A percentile compares a stretch with the other conserved stretches of the same genome.
These are phyloP conservation scores for Solen grandis DNA, from an alignment of 1,140 invertebrate genomes.

Conservation along the genomic window DNA sequence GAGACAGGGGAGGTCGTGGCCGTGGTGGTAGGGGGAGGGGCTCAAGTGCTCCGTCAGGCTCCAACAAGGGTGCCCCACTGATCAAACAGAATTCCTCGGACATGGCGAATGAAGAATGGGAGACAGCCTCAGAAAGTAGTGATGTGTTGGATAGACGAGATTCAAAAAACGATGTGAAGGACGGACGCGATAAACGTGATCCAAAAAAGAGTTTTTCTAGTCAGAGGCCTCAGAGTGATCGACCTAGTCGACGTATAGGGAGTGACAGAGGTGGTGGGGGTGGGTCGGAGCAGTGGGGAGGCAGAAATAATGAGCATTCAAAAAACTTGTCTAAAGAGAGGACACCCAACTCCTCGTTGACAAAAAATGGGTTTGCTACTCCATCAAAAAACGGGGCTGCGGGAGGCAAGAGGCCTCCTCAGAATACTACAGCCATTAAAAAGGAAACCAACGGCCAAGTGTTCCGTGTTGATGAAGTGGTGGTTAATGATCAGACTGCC, in stretches of 20 bases:
- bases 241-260: conserved; percentile 71
- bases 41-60: conserved; percentile 61
- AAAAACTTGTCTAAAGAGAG: conserved; percentile 59
- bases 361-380: conserved; percentile 55
- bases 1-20: conserved; percentile 66
- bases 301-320: conserved; percentile 59
- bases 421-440: conserved; percentile 67
- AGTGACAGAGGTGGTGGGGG: conserved; percentile 38
- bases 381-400: conserved; percentile 76
- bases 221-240: conserved; percentile 78
- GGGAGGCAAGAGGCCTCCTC: conserved; percentile 70
- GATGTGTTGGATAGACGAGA: conserved; percentile 80
- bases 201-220: conserved; percentile 80
- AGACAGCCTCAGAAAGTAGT: conserved; percentile 85
- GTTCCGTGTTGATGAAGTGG: conserved; percentile 84
- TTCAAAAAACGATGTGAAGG: conserved; percentile 75
- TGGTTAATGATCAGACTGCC: conserved; percentile 83
- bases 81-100: conserved; percentile 82
- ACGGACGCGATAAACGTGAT: conserved; percentile 73
- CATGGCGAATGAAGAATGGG: conserved; percentile 83
- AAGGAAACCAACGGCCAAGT: conserved; percentile 80
- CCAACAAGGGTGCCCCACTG: conserved; percentile 71
- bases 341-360: conserved; percentile 53
- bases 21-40: conserved; percentile 75
- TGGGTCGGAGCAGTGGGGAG: conserved; percentile 49